Evolutionary conservation across 2,888 invertebrate species (phyloP), one percentile per base, ranked within the genome.

Genomic region (Steinernema hermaphroditum): DNA sequence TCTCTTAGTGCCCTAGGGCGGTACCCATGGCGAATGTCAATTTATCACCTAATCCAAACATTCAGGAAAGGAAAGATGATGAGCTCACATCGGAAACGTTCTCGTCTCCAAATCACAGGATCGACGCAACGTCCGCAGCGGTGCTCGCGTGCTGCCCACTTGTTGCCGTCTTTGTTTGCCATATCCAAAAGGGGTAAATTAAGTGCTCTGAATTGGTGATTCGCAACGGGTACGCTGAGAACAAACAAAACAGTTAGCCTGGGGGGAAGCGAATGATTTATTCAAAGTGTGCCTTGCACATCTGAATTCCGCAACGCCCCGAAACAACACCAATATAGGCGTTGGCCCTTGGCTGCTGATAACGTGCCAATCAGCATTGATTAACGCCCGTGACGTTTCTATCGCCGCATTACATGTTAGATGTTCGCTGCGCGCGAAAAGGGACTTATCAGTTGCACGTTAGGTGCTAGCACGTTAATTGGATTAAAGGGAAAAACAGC

Each of bases 31-130:
- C 29, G 27, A 62, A 34, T 62, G 62, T 62, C 62, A 62, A 62
- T 62, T 62, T 62, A 62, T 62, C 62, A 62, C 62, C 32, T 62
- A 62, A 62, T 62, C 62, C 62, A 62, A 62, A 62, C 62, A 62
- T 62, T 62, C 32, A 9, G 62, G 62, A 62, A 29, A 16, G 32
- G 6, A 62, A 62, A 6, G 62, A 32, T 62, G 34, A 62, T 29
- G 62, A 62, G 62, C 62, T 27, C 19, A 50, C 22, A 12, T 50
- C 37, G 37, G 37, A 37, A 37, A 37, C n/a, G 8, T 19, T 46
- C 22, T 4, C n/a, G 8, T 2, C 16, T n/a, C 22, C n/a, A 46
- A 19, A 46, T 46, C 46, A n/a, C 6, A 46, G 46, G 46, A 46
- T 16, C 46, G n/a, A 46, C 22, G 46, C 4, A 14, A 46, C 9